Evolutionary conservation across 92 coral and sea anemone species (phyloP).

Genomic region (Montipora capitata): DNA sequence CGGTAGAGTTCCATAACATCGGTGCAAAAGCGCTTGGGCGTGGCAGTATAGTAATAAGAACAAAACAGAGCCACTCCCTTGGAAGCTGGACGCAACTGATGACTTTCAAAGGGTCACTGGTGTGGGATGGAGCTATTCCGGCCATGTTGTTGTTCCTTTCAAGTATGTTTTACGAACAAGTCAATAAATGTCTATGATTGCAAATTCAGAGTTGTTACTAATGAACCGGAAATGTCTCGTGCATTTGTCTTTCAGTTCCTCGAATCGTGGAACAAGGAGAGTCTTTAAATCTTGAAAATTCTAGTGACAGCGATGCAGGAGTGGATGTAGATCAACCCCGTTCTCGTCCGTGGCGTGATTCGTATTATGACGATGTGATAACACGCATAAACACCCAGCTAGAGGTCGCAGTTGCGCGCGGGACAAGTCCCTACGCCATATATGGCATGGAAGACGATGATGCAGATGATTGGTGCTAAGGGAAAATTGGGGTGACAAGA

Average conservation of each 20-base stretch:
- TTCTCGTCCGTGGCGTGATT: not conserved
- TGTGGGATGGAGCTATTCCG: no score
- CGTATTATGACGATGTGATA: conserved; percentile 93
- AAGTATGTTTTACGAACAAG: no score
- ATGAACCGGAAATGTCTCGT: not conserved
- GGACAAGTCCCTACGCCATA: conserved; percentile 93
- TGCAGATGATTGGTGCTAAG: conserved; percentile 97
- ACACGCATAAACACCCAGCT: conserved; percentile 90
- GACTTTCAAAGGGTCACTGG: no score
- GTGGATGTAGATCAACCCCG: conserved; percentile 50
- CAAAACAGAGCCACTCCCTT: no score
- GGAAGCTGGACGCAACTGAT: no score
- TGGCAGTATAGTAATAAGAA: no score
- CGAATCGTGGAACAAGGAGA: conserved; percentile 27
- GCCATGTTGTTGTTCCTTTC: no score
- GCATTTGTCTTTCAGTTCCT: conserved; percentile 14
- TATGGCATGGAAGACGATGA: conserved; percentile 96
- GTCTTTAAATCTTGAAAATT: conserved; percentile 41
- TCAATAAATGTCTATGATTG: no score
- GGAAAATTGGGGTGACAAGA: not conserved
- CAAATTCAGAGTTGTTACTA: not conserved
- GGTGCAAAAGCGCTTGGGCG: no score
- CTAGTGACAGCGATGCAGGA: conserved; percentile 55
- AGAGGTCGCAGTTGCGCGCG: conserved; percentile 86
- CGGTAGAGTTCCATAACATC: no score